Evolutionary conservation across 2,113 vertebrate species (phyloP).

Genomic region (Girardinichthys multiradiatus): DNA sequence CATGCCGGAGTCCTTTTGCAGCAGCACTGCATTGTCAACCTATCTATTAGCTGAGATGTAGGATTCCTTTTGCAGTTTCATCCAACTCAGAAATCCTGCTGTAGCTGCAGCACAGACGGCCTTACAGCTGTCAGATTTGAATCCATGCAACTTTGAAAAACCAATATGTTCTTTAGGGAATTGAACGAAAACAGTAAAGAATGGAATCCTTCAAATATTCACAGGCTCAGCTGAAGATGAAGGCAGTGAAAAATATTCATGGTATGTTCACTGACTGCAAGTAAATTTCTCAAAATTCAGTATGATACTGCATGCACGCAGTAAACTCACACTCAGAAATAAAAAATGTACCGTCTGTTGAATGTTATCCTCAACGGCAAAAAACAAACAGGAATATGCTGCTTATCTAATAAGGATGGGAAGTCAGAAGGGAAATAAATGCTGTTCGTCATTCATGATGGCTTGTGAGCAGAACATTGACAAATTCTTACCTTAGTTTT

Average conservation of each 20-base stretch:
- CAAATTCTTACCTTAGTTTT: not conserved
- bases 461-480: not conserved
- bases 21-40: not conserved
- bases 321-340: not conserved
- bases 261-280: not conserved
- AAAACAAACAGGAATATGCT: not conserved
- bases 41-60: slow-evolving; percentile 10
- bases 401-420: not conserved
- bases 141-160: slow-evolving; percentile 48
- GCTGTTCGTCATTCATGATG: not conserved
- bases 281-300: not conserved
- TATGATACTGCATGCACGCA: not conserved
- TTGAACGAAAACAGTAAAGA: slow-evolving; percentile 48
- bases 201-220: slow-evolving; percentile 43
- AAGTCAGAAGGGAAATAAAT: not conserved
- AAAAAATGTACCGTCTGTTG: not conserved
- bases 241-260: slow-evolving; percentile 11
- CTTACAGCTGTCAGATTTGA: slow-evolving; percentile 39
- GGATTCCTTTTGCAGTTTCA: slow-evolving; percentile 12
- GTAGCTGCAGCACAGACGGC: slow-evolving; percentile 11
- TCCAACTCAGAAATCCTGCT: slow-evolving; percentile 20
- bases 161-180: slow-evolving; percentile 51
- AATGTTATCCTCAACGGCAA: not conserved
- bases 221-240: slow-evolving; percentile 25
- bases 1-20: not conserved